These are phyloP conservation scores for Cettia cetti DNA, from an alignment of 2,113 vertebrate genomes.

Conservation along the genomic window DNA sequence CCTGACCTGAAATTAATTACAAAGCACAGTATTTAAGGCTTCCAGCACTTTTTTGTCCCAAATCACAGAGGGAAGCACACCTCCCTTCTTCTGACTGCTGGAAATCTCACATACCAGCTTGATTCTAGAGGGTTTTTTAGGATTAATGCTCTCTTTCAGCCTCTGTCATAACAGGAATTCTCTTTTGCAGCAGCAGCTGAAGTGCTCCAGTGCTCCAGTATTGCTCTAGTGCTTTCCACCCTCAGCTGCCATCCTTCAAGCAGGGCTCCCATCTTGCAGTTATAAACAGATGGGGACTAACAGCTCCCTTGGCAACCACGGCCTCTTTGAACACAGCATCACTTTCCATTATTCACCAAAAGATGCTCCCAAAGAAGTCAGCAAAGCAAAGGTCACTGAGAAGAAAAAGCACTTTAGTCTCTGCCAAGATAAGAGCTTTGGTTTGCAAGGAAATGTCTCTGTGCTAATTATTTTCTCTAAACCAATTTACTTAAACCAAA, in stretches of 20 bases:
- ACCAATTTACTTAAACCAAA: neutral
- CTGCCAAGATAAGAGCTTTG: conserved; percentile 13
- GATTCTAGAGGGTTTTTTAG: neutral
- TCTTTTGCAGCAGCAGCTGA: neutral
- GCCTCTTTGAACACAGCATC: neutral
- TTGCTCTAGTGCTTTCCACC: neutral
- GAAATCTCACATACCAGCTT: neutral
- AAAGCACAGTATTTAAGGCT: neutral
- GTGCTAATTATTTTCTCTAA: neutral
- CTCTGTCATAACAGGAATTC: conserved; percentile 3
- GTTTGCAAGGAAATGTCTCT: neutral
- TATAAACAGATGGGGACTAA: neutral
- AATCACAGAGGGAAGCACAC: neutral
- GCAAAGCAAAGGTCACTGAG: conserved; percentile 7
- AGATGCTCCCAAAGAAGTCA: conserved; percentile 29
- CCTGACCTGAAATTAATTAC: neutral
- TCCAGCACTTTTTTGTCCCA: neutral
- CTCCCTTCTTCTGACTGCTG: neutral
- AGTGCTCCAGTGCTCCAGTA: neutral
- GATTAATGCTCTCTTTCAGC: neutral
- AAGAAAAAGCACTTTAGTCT: neutral
- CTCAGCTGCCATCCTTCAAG: neutral
- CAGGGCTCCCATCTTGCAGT: neutral
- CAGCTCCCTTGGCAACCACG: conserved; percentile 49
- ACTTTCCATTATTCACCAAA: conserved; percentile 1